Percentiles rank a stretch among this genome's conserved stretches.
Conservation (phyloP, 2,113 vertebrate genomes). For the Cololabis saira region DNA sequence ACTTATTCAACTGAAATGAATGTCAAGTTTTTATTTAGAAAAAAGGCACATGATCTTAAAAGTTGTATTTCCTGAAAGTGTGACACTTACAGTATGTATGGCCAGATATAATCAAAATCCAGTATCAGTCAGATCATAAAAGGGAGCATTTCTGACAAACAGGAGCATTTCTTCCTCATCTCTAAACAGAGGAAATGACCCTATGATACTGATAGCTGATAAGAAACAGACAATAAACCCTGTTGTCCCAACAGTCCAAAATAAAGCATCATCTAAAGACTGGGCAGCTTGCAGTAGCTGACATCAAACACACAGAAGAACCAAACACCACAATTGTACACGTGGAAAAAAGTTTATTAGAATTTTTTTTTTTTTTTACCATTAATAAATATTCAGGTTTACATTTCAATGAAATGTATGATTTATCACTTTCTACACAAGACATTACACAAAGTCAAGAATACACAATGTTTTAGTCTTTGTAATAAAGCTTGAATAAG, state of each 20-base stretch:
- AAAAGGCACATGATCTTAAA: no score
- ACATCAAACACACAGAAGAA: conserved; percentile 10
- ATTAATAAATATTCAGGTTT: conserved; percentile 85
- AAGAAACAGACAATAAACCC: background rate
- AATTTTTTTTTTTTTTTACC: conserved; percentile 75
- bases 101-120: no score
- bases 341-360: conserved; percentile 76
- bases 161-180: no score
- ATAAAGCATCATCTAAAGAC: background rate
- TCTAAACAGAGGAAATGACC: background rate
- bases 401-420: conserved; percentile 83
- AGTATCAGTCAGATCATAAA: no score
- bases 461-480: conserved; percentile 78
- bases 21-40: no score
- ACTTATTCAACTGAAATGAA: no score
- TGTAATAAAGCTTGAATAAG: conserved; percentile 81
- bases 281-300: background rate
- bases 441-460: conserved; percentile 79
- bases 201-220: no score
- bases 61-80: no score
- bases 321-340: conserved; percentile 37
- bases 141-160: no score
- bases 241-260: background rate
- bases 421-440: conserved; percentile 80
- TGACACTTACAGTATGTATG: no score